phyloP scores from a whole-genome alignment of 2,888 invertebrate genomes.

The Steromphala cineraria region DNA sequence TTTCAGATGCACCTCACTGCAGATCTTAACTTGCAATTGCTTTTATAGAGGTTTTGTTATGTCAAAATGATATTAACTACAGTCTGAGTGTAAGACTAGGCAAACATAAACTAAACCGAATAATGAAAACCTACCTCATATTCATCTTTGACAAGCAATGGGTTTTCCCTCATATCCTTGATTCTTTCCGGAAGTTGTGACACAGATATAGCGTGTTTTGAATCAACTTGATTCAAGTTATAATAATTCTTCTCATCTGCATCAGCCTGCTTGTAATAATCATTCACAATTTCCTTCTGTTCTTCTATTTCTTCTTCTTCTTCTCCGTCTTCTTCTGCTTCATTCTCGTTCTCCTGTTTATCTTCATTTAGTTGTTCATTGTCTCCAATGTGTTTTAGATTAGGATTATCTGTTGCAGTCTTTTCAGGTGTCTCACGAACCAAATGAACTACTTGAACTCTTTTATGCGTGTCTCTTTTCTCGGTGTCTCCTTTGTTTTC shows the following conservation, averaged over 20 bases:
- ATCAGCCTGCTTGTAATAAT: neutral
- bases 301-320: too few relatives aligned
- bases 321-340: neutral
- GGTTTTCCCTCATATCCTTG: neutral
- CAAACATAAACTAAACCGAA: too few relatives aligned
- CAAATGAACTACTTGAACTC: neutral
- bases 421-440: neutral
- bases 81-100: too few relatives aligned
- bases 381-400: neutral
- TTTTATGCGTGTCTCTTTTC: neutral
- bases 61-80: too few relatives aligned
- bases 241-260: neutral
- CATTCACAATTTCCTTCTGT: too few relatives aligned
- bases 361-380: neutral
- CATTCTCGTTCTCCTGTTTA: neutral
- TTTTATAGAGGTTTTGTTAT: too few relatives aligned
- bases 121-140: neutral
- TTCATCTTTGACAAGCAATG: neutral
- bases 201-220: neutral
- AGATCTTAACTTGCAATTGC: too few relatives aligned
- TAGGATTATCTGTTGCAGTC: neutral
- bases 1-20: too few relatives aligned
- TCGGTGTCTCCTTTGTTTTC: neutral
- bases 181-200: neutral
- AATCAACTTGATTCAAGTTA: neutral